A percentile compares a stretch with the other conserved stretches of the same genome.
Evolutionary conservation across 1,140 invertebrate genomes (phyloP).

Genomic region (Drosophila biarmipes): DNA sequence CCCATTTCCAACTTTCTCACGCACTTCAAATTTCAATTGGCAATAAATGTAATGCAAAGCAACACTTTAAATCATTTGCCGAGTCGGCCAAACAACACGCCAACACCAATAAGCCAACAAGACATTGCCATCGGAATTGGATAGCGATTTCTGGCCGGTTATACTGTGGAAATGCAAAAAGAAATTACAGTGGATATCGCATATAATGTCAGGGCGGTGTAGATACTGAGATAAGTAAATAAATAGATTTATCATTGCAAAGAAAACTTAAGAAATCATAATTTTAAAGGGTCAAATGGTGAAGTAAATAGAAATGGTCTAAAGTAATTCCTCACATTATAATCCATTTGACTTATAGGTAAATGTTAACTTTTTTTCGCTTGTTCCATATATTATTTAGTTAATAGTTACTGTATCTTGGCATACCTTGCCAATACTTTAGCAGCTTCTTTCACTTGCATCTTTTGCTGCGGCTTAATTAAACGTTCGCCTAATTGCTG

Average conservation of each 20-base stretch:
- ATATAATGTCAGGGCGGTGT: too few relatives aligned
- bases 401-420: constrained; percentile 1
- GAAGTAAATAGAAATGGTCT: too few relatives aligned
- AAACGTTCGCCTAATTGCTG: constrained; percentile 70
- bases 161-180: constrained; percentile 20
- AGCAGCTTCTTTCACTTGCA: constrained; percentile 26
- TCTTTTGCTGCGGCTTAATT: constrained; percentile 49
- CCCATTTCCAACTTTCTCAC: constrained; percentile 83
- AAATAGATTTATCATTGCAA: background rate
- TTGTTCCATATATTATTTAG: background rate
- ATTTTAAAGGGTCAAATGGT: too few relatives aligned
- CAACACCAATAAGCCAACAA: constrained; percentile 75
- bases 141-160: constrained; percentile 42
- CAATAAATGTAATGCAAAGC: constrained; percentile 85
- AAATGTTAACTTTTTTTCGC: too few relatives aligned
- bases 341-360: too few relatives aligned
- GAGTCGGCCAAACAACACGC: constrained; percentile 68
- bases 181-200: constrained; percentile 27
- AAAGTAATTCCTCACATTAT: too few relatives aligned
- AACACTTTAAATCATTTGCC: constrained; percentile 84
- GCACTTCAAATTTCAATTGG: constrained; percentile 85
- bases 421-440: constrained; percentile 5
- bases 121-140: constrained; percentile 41
- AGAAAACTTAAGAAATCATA: background rate
- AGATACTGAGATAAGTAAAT: background rate